These are phyloP conservation scores for Antitype chi DNA, from an alignment of 2,888 invertebrate genomes.

Conservation along the genomic window DNA sequence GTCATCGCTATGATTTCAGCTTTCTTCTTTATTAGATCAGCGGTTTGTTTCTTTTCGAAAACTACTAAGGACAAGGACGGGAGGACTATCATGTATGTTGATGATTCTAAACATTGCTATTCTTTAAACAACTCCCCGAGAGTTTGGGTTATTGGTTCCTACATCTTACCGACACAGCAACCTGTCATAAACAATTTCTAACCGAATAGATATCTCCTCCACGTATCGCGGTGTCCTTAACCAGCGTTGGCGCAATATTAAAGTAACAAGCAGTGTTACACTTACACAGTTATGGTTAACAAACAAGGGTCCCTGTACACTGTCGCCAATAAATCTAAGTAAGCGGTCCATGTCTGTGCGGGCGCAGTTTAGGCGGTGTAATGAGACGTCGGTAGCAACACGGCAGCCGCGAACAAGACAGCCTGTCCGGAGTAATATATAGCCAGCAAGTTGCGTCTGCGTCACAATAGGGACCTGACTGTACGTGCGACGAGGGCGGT, in stretches of 20 bases:
- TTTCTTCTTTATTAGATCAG: neutral
- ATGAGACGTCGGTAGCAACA: constrained; percentile 60
- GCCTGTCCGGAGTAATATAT: constrained; percentile 47
- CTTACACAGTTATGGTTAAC: constrained; percentile 54
- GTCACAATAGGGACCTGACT: constrained; percentile 23
- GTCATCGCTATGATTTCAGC: neutral
- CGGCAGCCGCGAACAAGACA: constrained; percentile 39
- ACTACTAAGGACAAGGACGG: neutral
- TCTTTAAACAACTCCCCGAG: neutral
- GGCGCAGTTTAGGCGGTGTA: constrained; percentile 50
- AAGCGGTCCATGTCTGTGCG: constrained; percentile 31
- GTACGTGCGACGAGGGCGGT: constrained; percentile 10
- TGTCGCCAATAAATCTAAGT: constrained; percentile 57
- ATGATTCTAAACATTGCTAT: neutral
- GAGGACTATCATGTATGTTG: neutral
- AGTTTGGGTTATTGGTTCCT: neutral
- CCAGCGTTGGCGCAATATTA: constrained; percentile 24
- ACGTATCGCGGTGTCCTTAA: constrained; percentile 12
- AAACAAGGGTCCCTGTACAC: constrained; percentile 41
- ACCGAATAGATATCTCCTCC: constrained; percentile 3
- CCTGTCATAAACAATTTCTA: constrained; percentile 30
- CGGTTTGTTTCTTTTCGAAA: neutral
- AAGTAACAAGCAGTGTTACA: constrained; percentile 54
- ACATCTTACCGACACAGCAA: neutral
- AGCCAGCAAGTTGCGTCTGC: constrained; percentile 11